Conservation (phyloP, 2,113 vertebrate species). For the Cololabis saira region DNA sequence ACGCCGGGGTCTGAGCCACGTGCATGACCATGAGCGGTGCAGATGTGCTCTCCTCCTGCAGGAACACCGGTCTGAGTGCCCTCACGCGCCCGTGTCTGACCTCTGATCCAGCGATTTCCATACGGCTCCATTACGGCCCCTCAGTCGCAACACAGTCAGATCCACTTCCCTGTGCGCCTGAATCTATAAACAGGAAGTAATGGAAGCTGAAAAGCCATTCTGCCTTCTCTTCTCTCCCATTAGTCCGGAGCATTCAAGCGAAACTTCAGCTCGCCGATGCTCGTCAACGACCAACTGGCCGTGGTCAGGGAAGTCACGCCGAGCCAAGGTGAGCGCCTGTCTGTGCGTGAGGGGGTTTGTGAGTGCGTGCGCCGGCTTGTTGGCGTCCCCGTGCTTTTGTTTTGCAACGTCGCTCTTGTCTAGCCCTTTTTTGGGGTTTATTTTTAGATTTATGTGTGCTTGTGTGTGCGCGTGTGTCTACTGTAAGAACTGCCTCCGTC, state of each 20-base stretch:
- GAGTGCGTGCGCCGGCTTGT: slow-evolving; percentile 27
- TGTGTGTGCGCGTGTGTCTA: slow-evolving; percentile 45
- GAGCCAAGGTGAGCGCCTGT: slow-evolving; percentile 72
- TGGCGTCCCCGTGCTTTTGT: slow-evolving; percentile 49
- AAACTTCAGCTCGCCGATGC: slow-evolving; percentile 91
- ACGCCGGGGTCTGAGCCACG: slow-evolving; percentile 14
- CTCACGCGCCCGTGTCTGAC: neutral
- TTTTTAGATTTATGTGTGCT: slow-evolving; percentile 43
- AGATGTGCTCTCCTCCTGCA: neutral
- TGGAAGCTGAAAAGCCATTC: slow-evolving; percentile 23
- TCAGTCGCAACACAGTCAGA: neutral
- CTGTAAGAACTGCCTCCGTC: slow-evolving; percentile 56
- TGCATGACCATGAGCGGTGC: neutral
- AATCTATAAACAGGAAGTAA: slow-evolving; percentile 23
- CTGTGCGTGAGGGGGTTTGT: neutral
- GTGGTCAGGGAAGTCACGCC: slow-evolving; percentile 83
- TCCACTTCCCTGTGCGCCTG: neutral
- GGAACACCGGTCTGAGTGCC: neutral
- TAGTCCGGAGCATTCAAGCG: slow-evolving; percentile 90
- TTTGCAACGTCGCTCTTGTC: slow-evolving; percentile 50
- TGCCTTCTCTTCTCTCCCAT: slow-evolving; percentile 44
- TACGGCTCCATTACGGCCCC: slow-evolving; percentile 9
- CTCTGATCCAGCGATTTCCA: slow-evolving; percentile 20
- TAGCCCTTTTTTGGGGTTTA: slow-evolving; percentile 31
- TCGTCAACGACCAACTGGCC: slow-evolving; percentile 85